Percentiles rank a stretch among this genome's conserved stretches.
Conservation (phyloP, 2,797 vertebrate species). For the Oreochromis grahami region DNA sequence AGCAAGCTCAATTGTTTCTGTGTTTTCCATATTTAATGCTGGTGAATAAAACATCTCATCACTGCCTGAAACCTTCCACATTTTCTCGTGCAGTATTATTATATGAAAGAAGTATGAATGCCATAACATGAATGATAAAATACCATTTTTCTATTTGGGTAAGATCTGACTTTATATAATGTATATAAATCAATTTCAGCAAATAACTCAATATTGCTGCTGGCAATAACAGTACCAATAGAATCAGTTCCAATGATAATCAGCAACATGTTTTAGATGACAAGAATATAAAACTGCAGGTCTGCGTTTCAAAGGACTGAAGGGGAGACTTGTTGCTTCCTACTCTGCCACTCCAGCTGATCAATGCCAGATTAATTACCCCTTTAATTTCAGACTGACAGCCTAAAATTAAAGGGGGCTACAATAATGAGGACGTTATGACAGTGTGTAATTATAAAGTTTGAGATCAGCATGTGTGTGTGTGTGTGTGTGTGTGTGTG, state of each 20-base stretch:
- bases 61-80: not conserved
- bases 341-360: not conserved
- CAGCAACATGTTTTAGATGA: not conserved
- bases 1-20: not conserved
- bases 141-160: not conserved
- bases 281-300: not conserved
- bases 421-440: not conserved
- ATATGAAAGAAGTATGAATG: not conserved
- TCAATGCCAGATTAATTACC: not conserved
- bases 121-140: fast-evolving
- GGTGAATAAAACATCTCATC: not conserved
- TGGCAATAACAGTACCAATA: not conserved
- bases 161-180: not conserved
- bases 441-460: not conserved
- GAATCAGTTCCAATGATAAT: not conserved
- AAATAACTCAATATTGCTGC: not conserved
- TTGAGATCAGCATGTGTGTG: not conserved
- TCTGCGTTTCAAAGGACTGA: not conserved
- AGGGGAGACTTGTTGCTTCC: not conserved
- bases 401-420: not conserved
- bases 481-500: not conserved
- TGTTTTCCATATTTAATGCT: not conserved
- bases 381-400: not conserved
- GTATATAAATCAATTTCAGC: not conserved
- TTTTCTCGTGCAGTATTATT: not conserved